phyloP scores from a whole-genome alignment of 2,797 vertebrate genomes.

The Trachops cirrhosus region DNA sequence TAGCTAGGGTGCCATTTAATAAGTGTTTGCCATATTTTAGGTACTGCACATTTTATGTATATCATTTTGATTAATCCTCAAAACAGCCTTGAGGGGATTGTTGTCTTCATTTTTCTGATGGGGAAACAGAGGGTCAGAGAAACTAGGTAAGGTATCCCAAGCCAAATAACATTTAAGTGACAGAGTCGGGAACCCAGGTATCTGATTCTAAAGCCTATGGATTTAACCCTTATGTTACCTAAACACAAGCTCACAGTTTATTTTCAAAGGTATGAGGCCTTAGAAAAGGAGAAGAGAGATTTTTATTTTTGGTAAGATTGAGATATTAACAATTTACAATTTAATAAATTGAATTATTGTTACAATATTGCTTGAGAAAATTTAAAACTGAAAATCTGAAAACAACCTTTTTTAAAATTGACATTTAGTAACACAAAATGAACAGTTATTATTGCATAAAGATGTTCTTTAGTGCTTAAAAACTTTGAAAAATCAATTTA shows the following conservation, averaged over 20 bases:
- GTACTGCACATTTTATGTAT: neutral
- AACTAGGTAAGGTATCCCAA: neutral
- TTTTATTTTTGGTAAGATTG: neutral
- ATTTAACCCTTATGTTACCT: neutral
- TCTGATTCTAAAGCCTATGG: neutral
- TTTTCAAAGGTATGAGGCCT: neutral
- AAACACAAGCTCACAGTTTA: neutral
- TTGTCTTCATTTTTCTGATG: neutral
- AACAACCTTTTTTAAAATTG: neutral
- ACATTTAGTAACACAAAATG: neutral
- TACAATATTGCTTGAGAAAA: neutral
- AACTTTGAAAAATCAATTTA: neutral
- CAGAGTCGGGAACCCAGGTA: neutral
- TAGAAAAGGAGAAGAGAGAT: neutral
- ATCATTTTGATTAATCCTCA: neutral
- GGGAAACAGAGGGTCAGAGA: neutral
- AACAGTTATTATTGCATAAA: neutral
- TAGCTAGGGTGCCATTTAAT: neutral
- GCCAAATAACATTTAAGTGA: neutral
- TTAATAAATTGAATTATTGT: neutral
- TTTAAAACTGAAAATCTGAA: neutral
- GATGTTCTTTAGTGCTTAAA: neutral
- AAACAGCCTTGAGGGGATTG: neutral
- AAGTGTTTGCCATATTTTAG: neutral
- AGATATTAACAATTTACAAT: neutral